Evolutionary conservation across 2,113 vertebrate species (phyloP).

Genomic region (Gambusia holbrooki): DNA sequence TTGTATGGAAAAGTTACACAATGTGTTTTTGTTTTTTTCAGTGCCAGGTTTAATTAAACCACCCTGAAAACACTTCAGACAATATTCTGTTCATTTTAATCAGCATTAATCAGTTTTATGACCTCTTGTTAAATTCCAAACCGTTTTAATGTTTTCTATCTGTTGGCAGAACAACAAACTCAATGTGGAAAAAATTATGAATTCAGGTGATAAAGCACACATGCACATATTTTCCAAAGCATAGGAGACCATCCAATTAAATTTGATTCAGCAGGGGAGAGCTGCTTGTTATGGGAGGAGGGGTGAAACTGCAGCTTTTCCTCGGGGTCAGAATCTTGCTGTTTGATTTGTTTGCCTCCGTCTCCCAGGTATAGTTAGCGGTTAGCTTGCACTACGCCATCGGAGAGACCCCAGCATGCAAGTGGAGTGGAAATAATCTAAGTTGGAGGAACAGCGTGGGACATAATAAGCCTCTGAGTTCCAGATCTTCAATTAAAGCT

Average conservation of each 20-base stretch:
- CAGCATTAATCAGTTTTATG: constrained; percentile 26
- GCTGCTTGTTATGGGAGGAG: constrained; percentile 61
- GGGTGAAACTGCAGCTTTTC: constrained; percentile 53
- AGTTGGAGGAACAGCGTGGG: constrained; percentile 17
- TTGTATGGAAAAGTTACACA: no score
- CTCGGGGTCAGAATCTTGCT: constrained; percentile 66
- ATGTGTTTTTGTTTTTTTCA: no score
- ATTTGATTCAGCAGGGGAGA: constrained; percentile 42
- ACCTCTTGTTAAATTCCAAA: constrained; percentile 14
- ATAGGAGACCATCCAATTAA: constrained; percentile 73
- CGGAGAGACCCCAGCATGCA: constrained; percentile 65
- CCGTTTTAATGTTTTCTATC: constrained; percentile 11
- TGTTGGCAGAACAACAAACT: not conserved
- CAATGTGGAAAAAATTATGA: constrained; percentile 27
- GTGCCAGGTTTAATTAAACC: no score
- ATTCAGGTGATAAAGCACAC: constrained; percentile 1
- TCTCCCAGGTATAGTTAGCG: constrained; percentile 75
- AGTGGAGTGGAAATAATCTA: constrained; percentile 43
- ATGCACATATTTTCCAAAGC: constrained; percentile 36
- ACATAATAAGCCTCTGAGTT: constrained; percentile 32
- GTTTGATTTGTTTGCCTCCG: constrained; percentile 57
- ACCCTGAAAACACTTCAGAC: no score
- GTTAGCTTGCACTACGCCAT: constrained; percentile 43
- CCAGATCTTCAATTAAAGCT: constrained; percentile 4
- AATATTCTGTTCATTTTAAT: constrained; percentile 52